Percentiles rank a stretch among this genome's conserved stretches.
Conservation (phyloP, 2,797 vertebrate genomes). For the Cyprinella venusta region DNA sequence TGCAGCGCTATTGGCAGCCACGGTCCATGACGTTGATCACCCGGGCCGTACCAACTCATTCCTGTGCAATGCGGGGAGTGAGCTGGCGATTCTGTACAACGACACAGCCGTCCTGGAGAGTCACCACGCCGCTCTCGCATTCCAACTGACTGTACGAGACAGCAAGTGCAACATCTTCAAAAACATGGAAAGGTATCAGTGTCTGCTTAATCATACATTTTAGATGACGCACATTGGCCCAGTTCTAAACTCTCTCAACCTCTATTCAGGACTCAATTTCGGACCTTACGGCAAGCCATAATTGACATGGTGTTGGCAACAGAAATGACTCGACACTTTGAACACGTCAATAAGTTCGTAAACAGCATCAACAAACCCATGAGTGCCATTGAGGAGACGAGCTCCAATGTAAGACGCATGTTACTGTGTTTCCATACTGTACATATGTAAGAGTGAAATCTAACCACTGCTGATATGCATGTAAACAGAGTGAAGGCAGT, state of each 20-base stretch:
- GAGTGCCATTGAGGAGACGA: constrained; percentile 84
- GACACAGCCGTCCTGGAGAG: constrained; percentile 94
- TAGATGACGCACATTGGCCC: not conserved
- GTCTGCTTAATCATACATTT: not conserved
- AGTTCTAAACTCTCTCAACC: not conserved
- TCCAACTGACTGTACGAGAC: constrained; percentile 90
- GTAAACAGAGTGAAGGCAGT: constrained; percentile 52
- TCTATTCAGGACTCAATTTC: constrained; percentile 90
- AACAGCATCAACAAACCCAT: constrained; percentile 97
- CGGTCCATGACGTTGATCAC: constrained; percentile 95
- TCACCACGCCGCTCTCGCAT: constrained; percentile 92
- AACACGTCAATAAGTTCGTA: constrained; percentile 97
- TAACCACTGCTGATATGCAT: not conserved
- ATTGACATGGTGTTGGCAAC: constrained; percentile 98
- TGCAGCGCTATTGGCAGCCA: constrained; percentile 91
- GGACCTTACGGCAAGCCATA: constrained; percentile 90
- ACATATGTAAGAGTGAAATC: not conserved
- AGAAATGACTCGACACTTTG: constrained; percentile 98
- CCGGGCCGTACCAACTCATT: constrained; percentile 95
- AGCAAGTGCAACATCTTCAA: constrained; percentile 96
- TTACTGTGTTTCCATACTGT: constrained; percentile 9
- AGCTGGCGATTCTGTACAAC: constrained; percentile 93
- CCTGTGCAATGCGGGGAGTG: constrained; percentile 92
- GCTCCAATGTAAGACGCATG: constrained; percentile 49
- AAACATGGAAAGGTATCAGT: constrained; percentile 88